Percentiles rank a stretch among this genome's conserved stretches.
These are phyloP conservation scores for Rhagoletis pomonella DNA, from an alignment of 1,140 invertebrate genomes.

Conservation along the genomic window DNA sequence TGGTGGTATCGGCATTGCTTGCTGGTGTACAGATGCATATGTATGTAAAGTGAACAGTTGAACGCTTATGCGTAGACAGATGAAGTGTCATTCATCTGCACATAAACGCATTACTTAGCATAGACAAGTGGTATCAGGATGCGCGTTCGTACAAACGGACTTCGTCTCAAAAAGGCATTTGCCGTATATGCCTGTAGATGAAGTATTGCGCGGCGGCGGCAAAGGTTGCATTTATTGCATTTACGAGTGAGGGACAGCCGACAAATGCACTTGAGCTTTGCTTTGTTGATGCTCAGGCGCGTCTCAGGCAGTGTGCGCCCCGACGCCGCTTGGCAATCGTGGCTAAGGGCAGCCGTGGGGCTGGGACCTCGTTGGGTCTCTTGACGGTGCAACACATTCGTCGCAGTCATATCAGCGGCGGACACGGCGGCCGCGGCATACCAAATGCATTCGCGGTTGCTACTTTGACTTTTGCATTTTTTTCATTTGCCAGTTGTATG, in stretches of 20 bases:
- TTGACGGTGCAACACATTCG: not conserved
- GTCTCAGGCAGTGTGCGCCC: no score
- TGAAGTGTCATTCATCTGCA: slow-evolving; percentile 53
- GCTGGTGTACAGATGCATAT: not conserved
- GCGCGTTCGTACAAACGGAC: not conserved
- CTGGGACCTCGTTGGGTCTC: not conserved
- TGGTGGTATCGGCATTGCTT: no score
- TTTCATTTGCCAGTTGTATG: not conserved
- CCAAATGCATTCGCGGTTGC: not conserved
- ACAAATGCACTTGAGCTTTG: slow-evolving; percentile 30
- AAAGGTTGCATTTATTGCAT: not conserved
- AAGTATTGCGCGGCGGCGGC: not conserved
- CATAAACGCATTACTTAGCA: slow-evolving; percentile 54
- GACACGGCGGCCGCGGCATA: not conserved
- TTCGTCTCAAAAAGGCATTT: not conserved
- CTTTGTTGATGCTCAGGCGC: not conserved
- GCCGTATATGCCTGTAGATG: not conserved
- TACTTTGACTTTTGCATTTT: not conserved
- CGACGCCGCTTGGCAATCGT: not conserved
- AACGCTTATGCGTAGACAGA: slow-evolving; percentile 44
- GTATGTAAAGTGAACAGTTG: not conserved
- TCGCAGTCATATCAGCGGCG: not conserved
- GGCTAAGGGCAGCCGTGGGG: not conserved
- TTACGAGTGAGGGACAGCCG: not conserved
- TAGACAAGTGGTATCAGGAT: slow-evolving; percentile 7